These are phyloP conservation scores for Seriola dumerili DNA, from an alignment of 2,113 vertebrate genomes.

Conservation along the genomic window DNA sequence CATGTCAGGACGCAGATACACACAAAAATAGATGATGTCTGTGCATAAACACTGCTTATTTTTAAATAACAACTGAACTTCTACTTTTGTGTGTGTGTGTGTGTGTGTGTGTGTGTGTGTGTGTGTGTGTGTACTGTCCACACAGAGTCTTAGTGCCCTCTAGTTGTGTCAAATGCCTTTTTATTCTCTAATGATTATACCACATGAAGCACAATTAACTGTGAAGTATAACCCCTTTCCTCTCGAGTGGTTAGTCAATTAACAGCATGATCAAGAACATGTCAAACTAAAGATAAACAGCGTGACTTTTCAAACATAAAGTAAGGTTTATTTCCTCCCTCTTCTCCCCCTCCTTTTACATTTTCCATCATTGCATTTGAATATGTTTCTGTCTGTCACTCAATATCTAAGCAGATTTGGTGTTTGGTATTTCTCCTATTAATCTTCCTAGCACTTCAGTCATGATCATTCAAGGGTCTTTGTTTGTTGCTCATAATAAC, in stretches of 20 bases:
- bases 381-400: neutral
- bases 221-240: neutral
- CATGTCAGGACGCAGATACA: neutral
- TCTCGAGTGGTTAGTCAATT: neutral
- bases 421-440: neutral
- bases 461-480: neutral
- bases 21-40: neutral
- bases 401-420: neutral
- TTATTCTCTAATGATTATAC: neutral
- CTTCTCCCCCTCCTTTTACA: neutral
- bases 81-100: neutral
- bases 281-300: neutral
- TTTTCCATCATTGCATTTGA: neutral
- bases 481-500: neutral
- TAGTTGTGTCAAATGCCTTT: conserved; percentile 23
- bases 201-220: neutral
- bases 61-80: neutral
- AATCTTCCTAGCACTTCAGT: neutral
- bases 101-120: neutral
- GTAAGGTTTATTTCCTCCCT: neutral
- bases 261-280: neutral
- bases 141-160: conserved; percentile 32
- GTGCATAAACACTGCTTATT: accelerated
- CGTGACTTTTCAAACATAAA: neutral
- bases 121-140: neutral